A percentile compares a stretch with the other conserved stretches of the same genome.
phyloP scores from a whole-genome alignment of 2,888 invertebrate species.

The Lepidonotus clava region DNA sequence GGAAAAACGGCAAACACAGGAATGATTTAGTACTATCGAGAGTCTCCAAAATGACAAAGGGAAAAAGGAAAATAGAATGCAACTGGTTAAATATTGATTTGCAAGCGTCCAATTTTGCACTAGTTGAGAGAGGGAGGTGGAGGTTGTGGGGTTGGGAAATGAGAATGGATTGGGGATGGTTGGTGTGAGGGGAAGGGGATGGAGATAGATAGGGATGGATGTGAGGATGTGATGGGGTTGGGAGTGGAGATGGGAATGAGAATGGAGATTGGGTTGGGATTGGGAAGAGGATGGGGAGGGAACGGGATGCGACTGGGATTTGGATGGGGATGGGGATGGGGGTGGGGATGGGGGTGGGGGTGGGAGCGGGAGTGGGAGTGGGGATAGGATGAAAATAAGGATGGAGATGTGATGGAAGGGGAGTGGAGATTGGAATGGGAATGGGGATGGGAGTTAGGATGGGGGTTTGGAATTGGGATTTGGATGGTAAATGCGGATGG shows the following conservation, averaged over 20 bases:
- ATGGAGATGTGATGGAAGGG: background rate
- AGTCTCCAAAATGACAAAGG: background rate
- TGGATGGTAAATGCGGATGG: background rate
- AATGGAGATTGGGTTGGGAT: too few species aligned
- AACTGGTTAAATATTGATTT: conserved; percentile 12
- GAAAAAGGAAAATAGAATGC: conserved; percentile 29
- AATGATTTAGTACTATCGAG: background rate
- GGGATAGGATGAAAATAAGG: background rate
- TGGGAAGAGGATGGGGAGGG: background rate
- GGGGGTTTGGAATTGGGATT: background rate
- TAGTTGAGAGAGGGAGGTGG: background rate
- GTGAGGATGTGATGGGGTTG: background rate
- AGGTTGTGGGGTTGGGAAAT: background rate
- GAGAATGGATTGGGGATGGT: background rate
- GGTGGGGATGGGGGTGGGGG: background rate
- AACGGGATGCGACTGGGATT: background rate
- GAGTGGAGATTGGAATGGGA: background rate
- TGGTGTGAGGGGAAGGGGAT: background rate
- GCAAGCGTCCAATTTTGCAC: background rate
- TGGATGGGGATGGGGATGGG: background rate
- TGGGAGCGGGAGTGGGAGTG: background rate
- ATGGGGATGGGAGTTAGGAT: background rate
- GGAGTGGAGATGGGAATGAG: background rate
- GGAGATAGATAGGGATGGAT: background rate
- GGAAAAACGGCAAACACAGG: background rate